These are phyloP conservation scores for Puntigrus tetrazona DNA, from an alignment of 2,113 vertebrate species.

Conservation along the genomic window DNA sequence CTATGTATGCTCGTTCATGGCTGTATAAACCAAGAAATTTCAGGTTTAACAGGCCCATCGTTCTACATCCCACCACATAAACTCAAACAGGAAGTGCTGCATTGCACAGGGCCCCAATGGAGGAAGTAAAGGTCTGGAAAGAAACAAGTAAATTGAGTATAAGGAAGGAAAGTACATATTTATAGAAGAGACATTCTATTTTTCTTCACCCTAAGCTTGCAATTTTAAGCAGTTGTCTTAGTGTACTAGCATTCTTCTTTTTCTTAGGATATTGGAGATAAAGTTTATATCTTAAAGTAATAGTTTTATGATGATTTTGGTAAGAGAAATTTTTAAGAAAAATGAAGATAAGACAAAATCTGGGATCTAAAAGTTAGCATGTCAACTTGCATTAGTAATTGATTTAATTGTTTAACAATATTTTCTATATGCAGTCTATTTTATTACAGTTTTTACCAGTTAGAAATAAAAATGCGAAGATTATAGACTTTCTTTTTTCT, in stretches of 20 bases:
- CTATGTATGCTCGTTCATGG: background rate
- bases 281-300: background rate
- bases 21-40: background rate
- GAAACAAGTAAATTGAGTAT: conserved; percentile 18
- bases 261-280: background rate
- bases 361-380: too few species aligned
- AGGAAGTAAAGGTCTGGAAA: conserved; percentile 25
- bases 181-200: background rate
- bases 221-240: background rate
- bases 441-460: too few species aligned
- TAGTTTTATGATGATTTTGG: too few species aligned
- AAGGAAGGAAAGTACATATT: conserved; percentile 26
- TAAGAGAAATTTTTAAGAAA: background rate
- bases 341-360: background rate
- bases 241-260: background rate
- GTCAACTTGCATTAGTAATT: too few species aligned
- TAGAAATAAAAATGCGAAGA: too few species aligned
- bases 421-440: too few species aligned
- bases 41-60: background rate
- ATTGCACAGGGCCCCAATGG: background rate
- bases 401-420: too few species aligned
- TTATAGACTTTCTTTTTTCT: background rate
- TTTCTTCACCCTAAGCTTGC: background rate
- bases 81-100: conserved; percentile 34
- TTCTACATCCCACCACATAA: background rate